These are phyloP conservation scores for Cinclus cinclus DNA, from an alignment of 2,113 vertebrate genomes.

Conservation along the genomic window DNA sequence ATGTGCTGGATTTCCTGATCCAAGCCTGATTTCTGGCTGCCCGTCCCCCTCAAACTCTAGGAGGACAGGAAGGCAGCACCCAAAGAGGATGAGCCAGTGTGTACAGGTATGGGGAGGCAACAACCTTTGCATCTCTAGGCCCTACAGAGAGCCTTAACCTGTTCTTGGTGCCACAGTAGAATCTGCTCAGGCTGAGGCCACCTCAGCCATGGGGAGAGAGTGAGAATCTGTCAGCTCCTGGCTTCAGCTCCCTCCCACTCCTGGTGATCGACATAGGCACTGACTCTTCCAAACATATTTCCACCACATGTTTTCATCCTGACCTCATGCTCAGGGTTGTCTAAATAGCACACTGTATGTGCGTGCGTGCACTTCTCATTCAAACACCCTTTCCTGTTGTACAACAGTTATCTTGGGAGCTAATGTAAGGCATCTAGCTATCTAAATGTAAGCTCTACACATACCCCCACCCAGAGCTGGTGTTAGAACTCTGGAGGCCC, in stretches of 20 bases:
- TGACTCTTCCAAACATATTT: slow-evolving; percentile 70
- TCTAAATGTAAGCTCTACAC: not conserved
- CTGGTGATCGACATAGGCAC: slow-evolving; percentile 37
- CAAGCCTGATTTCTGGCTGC: slow-evolving; percentile 12
- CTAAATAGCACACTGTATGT: slow-evolving; percentile 56
- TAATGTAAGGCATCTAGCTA: slow-evolving; percentile 16
- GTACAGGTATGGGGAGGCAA: not conserved
- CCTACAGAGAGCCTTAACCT: not conserved
- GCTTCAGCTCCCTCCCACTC: slow-evolving; percentile 43
- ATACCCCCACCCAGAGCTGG: not conserved
- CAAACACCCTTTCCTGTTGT: slow-evolving; percentile 55
- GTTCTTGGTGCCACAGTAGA: not conserved
- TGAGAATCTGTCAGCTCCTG: slow-evolving; percentile 45
- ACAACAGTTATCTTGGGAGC: slow-evolving; percentile 51
- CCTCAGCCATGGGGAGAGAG: not conserved
- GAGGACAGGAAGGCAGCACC: rapidly evolving
- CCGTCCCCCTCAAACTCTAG: not conserved
- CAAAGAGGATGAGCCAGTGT: not conserved
- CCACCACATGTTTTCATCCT: slow-evolving; percentile 69
- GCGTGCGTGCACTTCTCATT: slow-evolving; percentile 38
- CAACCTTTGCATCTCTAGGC: not conserved
- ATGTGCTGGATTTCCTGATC: slow-evolving; percentile 37
- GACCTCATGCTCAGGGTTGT: slow-evolving; percentile 62
- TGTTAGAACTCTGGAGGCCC: not conserved
- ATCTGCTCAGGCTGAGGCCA: slow-evolving; percentile 12